Evolutionary conservation across 2,888 invertebrate species (phyloP).

Genomic region (Elmis aenea): DNA sequence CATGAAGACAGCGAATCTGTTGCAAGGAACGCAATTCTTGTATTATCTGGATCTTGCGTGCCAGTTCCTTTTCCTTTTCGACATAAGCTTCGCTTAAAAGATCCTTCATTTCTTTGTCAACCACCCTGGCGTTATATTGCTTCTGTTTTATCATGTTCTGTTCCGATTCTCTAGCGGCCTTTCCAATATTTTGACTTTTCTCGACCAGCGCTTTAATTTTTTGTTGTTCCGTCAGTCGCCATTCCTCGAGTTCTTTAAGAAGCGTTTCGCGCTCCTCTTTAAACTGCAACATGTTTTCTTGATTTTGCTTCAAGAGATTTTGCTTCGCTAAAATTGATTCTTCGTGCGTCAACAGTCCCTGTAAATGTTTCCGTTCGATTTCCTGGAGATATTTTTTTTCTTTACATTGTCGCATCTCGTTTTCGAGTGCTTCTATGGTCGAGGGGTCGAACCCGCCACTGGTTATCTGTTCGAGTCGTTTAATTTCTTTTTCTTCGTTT

Average conservation of each 20-base stretch:
- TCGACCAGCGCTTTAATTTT: constrained; percentile 50
- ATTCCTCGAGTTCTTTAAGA: constrained; percentile 50
- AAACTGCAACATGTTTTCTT: constrained; percentile 50
- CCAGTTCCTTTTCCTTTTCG: constrained; percentile 40
- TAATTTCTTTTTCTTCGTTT: constrained; percentile 49
- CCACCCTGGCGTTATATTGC: constrained; percentile 44
- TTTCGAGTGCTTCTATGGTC: constrained; percentile 47
- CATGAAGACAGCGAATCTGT: constrained; percentile 36
- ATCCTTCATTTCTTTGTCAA: constrained; percentile 51
- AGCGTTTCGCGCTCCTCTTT: constrained; percentile 50
- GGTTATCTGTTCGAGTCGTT: constrained; percentile 50
- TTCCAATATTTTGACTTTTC: constrained; percentile 47
- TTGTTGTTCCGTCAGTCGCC: constrained; percentile 49
- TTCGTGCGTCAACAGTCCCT: constrained; percentile 55
- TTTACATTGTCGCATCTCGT: constrained; percentile 46
- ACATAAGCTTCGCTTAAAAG: constrained; percentile 33
- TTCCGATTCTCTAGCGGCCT: constrained; percentile 51
- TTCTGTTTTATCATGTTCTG: constrained; percentile 52
- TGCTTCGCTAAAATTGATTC: constrained; percentile 56
- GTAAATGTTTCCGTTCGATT: constrained; percentile 56
- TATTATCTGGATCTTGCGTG: constrained; percentile 42
- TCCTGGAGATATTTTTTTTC: constrained; percentile 50
- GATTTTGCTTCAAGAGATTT: constrained; percentile 48
- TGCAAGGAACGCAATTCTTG: constrained; percentile 44
- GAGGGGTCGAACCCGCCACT: constrained; percentile 47